phyloP scores from a whole-genome alignment of 2,888 invertebrate species.

The Phengaris arion region DNA sequence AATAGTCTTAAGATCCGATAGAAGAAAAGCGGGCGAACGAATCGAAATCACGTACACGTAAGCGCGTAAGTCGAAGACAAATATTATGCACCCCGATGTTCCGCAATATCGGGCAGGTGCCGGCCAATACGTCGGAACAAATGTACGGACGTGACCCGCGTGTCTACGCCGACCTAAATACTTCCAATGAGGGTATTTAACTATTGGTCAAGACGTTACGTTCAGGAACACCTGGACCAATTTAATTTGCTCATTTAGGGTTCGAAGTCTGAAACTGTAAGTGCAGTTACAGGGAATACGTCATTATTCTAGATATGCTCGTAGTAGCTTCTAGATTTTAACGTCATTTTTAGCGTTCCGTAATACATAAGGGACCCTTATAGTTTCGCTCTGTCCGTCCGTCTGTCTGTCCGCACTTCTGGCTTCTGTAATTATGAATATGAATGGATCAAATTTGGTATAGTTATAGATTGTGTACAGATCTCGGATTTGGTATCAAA shows the following conservation, averaged over 20 bases:
- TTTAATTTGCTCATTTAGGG: not conserved
- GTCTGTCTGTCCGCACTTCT: no score
- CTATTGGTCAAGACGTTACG: not conserved
- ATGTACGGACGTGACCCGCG: constrained; percentile 67
- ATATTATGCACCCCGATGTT: constrained; percentile 44
- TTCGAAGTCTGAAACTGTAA: no score
- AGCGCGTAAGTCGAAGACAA: constrained; percentile 42
- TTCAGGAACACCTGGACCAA: not conserved
- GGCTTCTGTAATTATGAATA: no score
- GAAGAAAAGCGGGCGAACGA: constrained; percentile 38
- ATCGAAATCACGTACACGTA: constrained; percentile 41
- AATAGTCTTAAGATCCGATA: constrained; percentile 30
- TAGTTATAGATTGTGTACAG: no score
- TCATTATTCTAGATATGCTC: no score
- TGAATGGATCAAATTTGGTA: no score
- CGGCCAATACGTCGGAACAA: constrained; percentile 68
- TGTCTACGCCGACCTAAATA: constrained; percentile 52
- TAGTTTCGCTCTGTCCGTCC: no score
- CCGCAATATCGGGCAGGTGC: constrained; percentile 61
- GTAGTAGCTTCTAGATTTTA: no score
- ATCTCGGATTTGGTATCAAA: no score
- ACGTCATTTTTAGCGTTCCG: no score
- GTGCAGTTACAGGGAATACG: no score
- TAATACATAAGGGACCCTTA: no score
- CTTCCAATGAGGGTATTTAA: constrained; percentile 16